phyloP scores from a whole-genome alignment of 2,888 invertebrate genomes.

The Anoplius nigerrimus region DNA sequence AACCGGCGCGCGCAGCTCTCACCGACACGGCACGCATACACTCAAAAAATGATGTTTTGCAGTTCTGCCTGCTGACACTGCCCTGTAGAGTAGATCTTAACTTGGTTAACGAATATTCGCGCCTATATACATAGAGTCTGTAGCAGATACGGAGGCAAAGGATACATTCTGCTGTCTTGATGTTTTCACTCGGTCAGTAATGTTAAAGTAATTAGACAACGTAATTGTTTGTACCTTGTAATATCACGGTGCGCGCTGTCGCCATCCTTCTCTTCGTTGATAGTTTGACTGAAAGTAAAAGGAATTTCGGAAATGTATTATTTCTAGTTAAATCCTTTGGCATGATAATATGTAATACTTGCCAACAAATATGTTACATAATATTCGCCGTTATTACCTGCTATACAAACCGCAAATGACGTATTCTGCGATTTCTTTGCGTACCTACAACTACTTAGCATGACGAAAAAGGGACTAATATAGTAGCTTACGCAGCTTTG shows the following conservation, averaged over 20 bases:
- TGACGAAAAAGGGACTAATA: too few relatives aligned
- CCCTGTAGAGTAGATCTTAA: too few relatives aligned
- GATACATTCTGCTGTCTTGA: too few relatives aligned
- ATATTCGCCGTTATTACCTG: conserved; percentile 19
- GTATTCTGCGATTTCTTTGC: conserved; percentile 9
- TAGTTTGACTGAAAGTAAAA: conserved; percentile 79
- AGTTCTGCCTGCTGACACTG: too few relatives aligned
- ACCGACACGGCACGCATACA: too few relatives aligned
- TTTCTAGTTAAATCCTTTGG: conserved; percentile 12
- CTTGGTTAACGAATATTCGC: too few relatives aligned
- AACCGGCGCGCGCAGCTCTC: too few relatives aligned
- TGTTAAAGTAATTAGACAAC: not conserved
- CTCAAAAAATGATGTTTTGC: too few relatives aligned
- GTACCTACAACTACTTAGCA: not conserved
- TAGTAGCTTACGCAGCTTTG: too few relatives aligned
- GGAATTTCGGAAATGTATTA: conserved; percentile 30
- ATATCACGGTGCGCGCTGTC: conserved; percentile 77
- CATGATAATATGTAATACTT: conserved; percentile 8
- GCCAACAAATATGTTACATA: conserved; percentile 17
- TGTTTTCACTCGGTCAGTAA: too few relatives aligned
- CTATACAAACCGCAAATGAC: conserved; percentile 25
- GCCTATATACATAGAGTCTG: too few relatives aligned
- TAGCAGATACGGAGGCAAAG: too few relatives aligned
- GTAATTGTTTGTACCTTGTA: conserved; percentile 74
- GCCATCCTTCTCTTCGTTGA: conserved; percentile 81